Percentiles rank a stretch among this genome's conserved stretches.
These are phyloP conservation scores for Arvicanthis niloticus DNA, from an alignment of 2,113 vertebrate species.

Conservation along the genomic window DNA sequence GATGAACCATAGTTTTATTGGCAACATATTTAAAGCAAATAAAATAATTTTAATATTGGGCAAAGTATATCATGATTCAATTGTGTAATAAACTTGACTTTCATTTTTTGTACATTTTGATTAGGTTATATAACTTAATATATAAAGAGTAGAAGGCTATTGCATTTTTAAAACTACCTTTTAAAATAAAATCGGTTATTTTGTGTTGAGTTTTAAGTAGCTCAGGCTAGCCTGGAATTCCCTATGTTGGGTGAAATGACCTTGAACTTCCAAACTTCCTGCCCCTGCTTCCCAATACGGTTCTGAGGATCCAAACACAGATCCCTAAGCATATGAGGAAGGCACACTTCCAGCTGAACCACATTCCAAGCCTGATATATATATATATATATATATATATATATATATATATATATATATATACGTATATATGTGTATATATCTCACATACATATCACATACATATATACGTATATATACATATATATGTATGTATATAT, in stretches of 20 bases:
- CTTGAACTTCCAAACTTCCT: not conserved
- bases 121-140: slow-evolving; percentile 71
- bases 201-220: not conserved
- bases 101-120: slow-evolving; percentile 63
- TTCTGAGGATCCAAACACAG: not conserved
- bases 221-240: not conserved
- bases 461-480: no score
- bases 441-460: no score
- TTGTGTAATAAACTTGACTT: slow-evolving; percentile 66
- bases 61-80: slow-evolving; percentile 82
- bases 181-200: not conserved
- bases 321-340: not conserved
- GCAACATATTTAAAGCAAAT: slow-evolving; percentile 63
- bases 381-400: slow-evolving; percentile 70
- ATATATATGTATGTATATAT: slow-evolving; percentile 69
- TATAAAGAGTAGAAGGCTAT: slow-evolving; percentile 74
- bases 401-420: slow-evolving; percentile 74
- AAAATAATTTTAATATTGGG: slow-evolving; percentile 73
- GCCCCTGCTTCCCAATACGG: not conserved
- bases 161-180: slow-evolving; percentile 75
- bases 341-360: not conserved
- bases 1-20: slow-evolving; percentile 52
- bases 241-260: not conserved
- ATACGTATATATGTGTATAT: no score
- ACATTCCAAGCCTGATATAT: not conserved